Evolutionary conservation across 2,888 invertebrate genomes (phyloP), one percentile per base, ranked within the genome.

Genomic region (Falcaria lacertinaria): DNA sequence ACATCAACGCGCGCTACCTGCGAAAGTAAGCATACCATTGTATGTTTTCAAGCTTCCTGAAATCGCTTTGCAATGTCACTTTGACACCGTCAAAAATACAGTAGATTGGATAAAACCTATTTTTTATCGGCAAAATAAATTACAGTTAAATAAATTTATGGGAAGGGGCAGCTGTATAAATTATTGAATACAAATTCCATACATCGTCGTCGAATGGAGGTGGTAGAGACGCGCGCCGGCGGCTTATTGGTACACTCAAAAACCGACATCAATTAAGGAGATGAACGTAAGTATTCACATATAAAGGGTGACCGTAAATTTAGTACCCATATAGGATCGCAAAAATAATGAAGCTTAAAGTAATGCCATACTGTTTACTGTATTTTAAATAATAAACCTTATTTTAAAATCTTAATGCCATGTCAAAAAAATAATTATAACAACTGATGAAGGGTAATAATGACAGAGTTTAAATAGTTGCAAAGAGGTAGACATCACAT

Each of bases 141-240:
- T 64, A 63, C 58, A 50, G 57, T 62, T 57, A 60, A 69, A 67
- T 68, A 66, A 73, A 71, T 72, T 66, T 64, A 66, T 63, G 60
- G 61, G 60, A 60, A 66, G 54, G 52, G 49, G 64, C 68, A 61
- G 63, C 64, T 72, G 72, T 62, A 70, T 76, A 81, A 82, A 67
- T 81, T 86, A 86, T 85, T 75, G 76, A 62, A 69, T 80, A 84
- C 82, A 79, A 83, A 85, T 82, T 83, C 81, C 80, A 83, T 81
- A 80, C 81, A 72, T 84, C 69, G 76, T 67, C 48, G 42, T 48
- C 53, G 63, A 64, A 74, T 69, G 72, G 76, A 79, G 82, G 80
- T 74, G 78, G 72, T 60, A 73, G 64, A 56, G 68, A 73, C 62
- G 69, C 58, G 69, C 58, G 54, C 60, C 52, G 69, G 78, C 85